Evolutionary conservation across 1,140 invertebrate genomes (phyloP), one percentile per base, ranked within the genome.

Genomic region (Aphaenogaster rudis): DNA sequence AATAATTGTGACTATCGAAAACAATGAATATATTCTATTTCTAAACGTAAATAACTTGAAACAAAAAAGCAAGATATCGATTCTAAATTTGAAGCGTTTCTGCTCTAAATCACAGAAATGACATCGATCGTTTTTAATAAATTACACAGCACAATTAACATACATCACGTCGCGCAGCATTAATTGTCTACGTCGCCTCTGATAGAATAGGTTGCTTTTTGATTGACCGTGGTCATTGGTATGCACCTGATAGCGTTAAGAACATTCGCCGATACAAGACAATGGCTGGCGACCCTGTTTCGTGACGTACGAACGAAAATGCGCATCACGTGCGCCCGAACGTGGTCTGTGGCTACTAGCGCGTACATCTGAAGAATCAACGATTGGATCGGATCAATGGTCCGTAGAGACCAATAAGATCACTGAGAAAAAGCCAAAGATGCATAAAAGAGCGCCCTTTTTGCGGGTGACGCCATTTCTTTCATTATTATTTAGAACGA

Each of bases 211-310:
- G 9, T 28, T 52, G 64, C 74, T 81, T 72, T 80, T 90, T 88
- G 88, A 86, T 74, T 50, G 64, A 78, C 36, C 45, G 9, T 21
- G 28, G 15, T 80, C 88, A 86, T 90, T 86, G 76, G 81, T 80
- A 90, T 90, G 86, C 88, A 45, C 33, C 33, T 64, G 39, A 66
- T 52, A 61, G 45, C 42, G 8, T 52, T 80, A 67, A 66, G 69
- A 90, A 63, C 59, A 88, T 82, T 90, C 86, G 63, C 63, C 78
- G 50, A 63, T 87, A 80, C 89, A 80, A 80, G 86, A 90, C 88
- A 88, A 76, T 59, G 48, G 74, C 39, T 57, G 79, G 59, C 85
- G 54, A 77, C 71, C 72, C 64, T 79, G 50, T 74, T 90, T 52
- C 45, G 42, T 80, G 64, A 87, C 17, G 52, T 33, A 28, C 15